Conservation (phyloP, 2,797 vertebrate species). For the Sciurus vulgaris region DNA sequence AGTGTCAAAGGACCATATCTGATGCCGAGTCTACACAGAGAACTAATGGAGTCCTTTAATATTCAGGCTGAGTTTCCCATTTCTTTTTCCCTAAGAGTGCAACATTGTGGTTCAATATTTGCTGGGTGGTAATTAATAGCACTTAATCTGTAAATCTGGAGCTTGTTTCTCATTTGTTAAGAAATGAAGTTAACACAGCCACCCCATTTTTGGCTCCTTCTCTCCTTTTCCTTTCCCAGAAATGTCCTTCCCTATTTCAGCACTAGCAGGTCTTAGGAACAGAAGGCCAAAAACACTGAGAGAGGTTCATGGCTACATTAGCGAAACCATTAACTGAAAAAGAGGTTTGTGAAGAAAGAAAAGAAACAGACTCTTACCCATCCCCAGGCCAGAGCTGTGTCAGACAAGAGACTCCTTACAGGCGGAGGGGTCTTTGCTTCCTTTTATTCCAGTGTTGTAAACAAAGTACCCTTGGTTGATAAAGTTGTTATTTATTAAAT, state of each 20-base stretch:
- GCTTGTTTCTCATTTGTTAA: conserved; percentile 87
- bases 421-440: neutral
- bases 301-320: neutral
- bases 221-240: conserved; percentile 34
- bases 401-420: neutral
- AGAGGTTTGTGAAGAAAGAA: neutral
- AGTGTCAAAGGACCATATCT: conserved; percentile 69
- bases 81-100: conserved; percentile 81
- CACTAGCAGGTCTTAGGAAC: neutral
- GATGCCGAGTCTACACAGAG: conserved; percentile 54
- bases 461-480: neutral
- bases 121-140: conserved; percentile 88
- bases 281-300: neutral
- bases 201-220: conserved; percentile 59
- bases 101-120: conserved; percentile 84
- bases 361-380: neutral
- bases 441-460: neutral
- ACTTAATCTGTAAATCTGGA: conserved; percentile 87
- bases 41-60: conserved; percentile 83
- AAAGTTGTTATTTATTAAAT: neutral
- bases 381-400: neutral
- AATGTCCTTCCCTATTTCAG: conserved; percentile 10
- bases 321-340: neutral
- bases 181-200: conserved; percentile 74
- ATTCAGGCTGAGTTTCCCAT: conserved; percentile 83